These are phyloP conservation scores for Drosophila ironensis DNA, from an alignment of 1,140 invertebrate genomes.

Conservation along the genomic window DNA sequence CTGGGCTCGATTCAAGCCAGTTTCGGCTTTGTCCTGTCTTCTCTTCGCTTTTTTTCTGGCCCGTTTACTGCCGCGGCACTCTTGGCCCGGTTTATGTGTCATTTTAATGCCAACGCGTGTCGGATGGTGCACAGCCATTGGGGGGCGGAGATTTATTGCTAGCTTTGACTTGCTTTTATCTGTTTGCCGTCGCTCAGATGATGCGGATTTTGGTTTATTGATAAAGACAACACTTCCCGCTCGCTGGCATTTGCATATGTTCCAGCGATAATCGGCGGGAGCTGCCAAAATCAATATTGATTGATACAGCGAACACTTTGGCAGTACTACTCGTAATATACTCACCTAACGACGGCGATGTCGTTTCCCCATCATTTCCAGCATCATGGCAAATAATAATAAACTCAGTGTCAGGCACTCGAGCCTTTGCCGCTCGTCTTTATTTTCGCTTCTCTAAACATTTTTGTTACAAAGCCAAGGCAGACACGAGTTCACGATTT, in stretches of 20 bases:
- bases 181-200: constrained; percentile 17
- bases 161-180: constrained; percentile 15
- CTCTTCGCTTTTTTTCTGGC: constrained; percentile 1
- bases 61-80: constrained; percentile 14
- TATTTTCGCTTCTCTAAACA: not conserved
- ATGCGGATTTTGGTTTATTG: constrained; percentile 9
- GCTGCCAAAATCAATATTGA: constrained; percentile 47
- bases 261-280: constrained; percentile 1
- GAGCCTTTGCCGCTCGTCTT: not conserved
- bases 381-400: constrained; percentile 32
- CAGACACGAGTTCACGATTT: constrained; percentile 8
- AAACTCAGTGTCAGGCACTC: constrained; percentile 19
- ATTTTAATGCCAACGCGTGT: constrained; percentile 60
- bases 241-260: constrained; percentile 32
- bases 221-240: not conserved
- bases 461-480: constrained; percentile 15
- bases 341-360: not conserved
- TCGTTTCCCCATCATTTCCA: not conserved
- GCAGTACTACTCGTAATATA: not conserved
- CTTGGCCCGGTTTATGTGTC: constrained; percentile 42
- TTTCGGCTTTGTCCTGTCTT: not conserved
- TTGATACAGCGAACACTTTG: constrained; percentile 7
- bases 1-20: constrained; percentile 12
- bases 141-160: constrained; percentile 46
- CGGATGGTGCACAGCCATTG: not conserved